Conservation (phyloP, 2,888 invertebrate genomes). For the Leptinotarsa tumamoca region DNA sequence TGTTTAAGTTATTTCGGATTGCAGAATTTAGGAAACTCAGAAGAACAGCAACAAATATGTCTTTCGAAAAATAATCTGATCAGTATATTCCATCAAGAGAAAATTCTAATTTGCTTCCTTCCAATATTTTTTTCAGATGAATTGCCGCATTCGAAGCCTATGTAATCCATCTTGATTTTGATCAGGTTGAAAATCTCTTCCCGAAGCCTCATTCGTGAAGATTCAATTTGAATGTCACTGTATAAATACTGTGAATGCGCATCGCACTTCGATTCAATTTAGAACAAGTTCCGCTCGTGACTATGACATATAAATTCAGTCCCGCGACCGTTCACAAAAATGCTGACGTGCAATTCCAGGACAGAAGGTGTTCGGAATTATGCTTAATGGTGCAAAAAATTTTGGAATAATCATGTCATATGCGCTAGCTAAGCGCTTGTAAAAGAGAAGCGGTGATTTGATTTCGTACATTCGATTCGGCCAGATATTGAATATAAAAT, state of each 20-base stretch:
- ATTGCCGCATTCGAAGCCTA: background rate
- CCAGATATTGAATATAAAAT: conserved; percentile 5
- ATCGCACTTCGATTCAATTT: background rate
- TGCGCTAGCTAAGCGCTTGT: conserved; percentile 14
- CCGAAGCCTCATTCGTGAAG: background rate
- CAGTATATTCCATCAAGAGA: no score
- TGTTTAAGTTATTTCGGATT: no score
- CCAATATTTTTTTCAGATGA: background rate
- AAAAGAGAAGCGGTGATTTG: conserved; percentile 17
- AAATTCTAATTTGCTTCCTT: no score
- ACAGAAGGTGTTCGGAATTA: conserved; percentile 19
- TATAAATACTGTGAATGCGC: background rate
- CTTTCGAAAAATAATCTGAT: no score
- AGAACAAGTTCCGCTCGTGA: conserved; percentile 9
- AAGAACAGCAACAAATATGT: no score
- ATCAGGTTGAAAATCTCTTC: no score
- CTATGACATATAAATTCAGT: conserved; percentile 13
- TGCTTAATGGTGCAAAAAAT: conserved; percentile 19
- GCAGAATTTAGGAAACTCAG: no score
- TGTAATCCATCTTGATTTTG: no score
- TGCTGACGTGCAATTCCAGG: conserved; percentile 10
- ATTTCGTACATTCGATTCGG: conserved; percentile 15
- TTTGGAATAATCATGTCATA: conserved; percentile 19
- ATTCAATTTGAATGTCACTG: background rate
- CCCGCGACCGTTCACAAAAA: conserved; percentile 11